Evolutionary conservation across 1,140 invertebrate species (phyloP).

Genomic region (Penaeus japonicus): DNA sequence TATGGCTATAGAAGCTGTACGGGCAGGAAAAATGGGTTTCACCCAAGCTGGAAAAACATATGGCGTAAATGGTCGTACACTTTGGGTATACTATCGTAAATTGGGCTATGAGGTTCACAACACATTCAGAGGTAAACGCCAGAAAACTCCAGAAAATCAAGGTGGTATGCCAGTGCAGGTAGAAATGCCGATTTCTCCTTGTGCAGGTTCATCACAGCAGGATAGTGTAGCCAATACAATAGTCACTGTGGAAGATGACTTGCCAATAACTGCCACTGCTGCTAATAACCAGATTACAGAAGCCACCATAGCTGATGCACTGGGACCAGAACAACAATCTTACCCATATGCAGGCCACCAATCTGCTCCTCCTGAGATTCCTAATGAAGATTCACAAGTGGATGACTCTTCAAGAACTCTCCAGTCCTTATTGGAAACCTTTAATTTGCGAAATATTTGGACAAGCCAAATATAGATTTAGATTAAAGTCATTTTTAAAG

Average conservation of each 20-base stretch:
- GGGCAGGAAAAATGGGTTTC: constrained; percentile 83
- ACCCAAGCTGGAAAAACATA: constrained; percentile 82
- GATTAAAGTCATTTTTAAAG: not conserved
- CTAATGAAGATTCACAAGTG: constrained; percentile 22
- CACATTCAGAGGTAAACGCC: constrained; percentile 50
- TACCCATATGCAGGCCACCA: not conserved
- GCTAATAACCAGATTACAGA: constrained; percentile 20
- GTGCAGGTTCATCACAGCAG: constrained; percentile 35
- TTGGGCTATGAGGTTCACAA: constrained; percentile 71
- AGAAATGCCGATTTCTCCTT: not conserved
- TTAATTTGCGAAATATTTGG: constrained; percentile 49
- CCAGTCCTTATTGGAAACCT: constrained; percentile 42
- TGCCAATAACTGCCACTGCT: not conserved
- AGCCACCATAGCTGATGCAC: not conserved
- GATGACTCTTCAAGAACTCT: constrained; percentile 40
- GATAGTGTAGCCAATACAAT: not conserved
- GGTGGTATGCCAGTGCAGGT: not conserved
- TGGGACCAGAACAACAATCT: not conserved
- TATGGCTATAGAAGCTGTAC: constrained; percentile 77
- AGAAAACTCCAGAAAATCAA: constrained; percentile 1
- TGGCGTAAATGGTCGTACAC: constrained; percentile 81
- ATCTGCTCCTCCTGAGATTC: not conserved
- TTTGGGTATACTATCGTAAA: constrained; percentile 85
- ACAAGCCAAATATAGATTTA: constrained; percentile 26
- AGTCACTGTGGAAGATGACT: constrained; percentile 21